These are phyloP conservation scores for Brachynemurus nebulosus DNA, from an alignment of 2,888 invertebrate genomes.

Conservation along the genomic window DNA sequence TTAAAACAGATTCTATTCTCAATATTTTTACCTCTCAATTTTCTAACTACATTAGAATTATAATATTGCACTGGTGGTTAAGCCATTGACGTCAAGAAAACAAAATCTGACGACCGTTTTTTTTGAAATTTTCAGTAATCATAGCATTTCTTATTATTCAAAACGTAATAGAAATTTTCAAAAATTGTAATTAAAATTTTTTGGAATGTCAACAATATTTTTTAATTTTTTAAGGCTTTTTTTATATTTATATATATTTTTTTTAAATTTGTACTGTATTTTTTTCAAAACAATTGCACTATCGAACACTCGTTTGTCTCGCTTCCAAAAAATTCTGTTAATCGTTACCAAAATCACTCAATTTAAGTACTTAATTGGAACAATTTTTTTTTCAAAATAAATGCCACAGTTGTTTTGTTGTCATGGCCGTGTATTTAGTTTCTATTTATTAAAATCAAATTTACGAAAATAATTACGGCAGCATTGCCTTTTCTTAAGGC, in stretches of 20 bases:
- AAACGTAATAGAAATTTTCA: not conserved
- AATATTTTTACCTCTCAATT: too few relatives aligned
- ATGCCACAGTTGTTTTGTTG: conserved; percentile 5
- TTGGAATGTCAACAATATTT: not conserved
- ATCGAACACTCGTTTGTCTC: too few relatives aligned
- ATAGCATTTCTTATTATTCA: too few relatives aligned
- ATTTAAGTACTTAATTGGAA: conserved; percentile 3
- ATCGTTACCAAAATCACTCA: conserved; percentile 1
- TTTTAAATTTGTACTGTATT: too few relatives aligned
- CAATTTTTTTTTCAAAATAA: conserved; percentile 2
- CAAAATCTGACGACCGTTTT: too few relatives aligned
- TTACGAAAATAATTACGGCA: too few relatives aligned
- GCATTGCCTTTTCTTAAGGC: not conserved
- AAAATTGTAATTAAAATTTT: not conserved
- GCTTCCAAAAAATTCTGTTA: not conserved
- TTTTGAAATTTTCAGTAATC: too few relatives aligned
- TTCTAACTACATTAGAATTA: too few relatives aligned
- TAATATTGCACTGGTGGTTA: too few relatives aligned
- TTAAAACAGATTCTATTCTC: too few relatives aligned
- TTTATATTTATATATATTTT: not conserved
- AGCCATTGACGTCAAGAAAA: too few relatives aligned
- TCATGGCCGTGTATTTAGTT: not conserved
- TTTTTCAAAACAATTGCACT: too few relatives aligned
- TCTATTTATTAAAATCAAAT: not conserved
- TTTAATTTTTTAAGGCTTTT: not conserved